These are phyloP conservation scores for Tricholauxania praeusta DNA, from an alignment of 2,888 invertebrate species.

Conservation along the genomic window DNA sequence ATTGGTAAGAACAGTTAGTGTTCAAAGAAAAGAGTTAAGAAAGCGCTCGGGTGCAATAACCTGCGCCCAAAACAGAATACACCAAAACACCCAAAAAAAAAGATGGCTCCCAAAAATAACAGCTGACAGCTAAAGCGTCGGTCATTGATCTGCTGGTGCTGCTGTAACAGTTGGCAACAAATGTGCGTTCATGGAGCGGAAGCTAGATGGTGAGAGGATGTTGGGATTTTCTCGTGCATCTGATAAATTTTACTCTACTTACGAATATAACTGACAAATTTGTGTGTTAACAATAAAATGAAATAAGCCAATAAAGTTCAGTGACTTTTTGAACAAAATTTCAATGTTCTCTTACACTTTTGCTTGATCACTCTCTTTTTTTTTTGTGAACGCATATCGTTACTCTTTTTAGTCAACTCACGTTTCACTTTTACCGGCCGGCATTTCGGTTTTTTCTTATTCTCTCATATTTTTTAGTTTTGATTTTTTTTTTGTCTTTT, in stretches of 20 bases:
- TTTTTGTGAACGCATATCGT: not conserved
- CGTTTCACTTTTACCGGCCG: constrained; percentile 48
- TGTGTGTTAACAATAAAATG: too few relatives aligned
- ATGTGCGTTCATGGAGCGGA: too few relatives aligned
- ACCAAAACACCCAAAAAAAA: constrained; percentile 12
- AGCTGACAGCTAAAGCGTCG: constrained; percentile 12
- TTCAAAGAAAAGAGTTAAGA: constrained; percentile 12
- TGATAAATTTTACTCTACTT: too few relatives aligned
- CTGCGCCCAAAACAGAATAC: constrained; percentile 5
- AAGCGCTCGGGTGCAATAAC: constrained; percentile 22
- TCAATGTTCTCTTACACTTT: not conserved
- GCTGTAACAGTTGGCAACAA: too few relatives aligned
- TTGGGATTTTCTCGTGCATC: too few relatives aligned
- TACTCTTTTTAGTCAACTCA: not conserved
- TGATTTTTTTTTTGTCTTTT: not conserved
- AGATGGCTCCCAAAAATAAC: constrained; percentile 32
- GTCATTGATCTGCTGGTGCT: too few relatives aligned
- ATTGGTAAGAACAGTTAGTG: constrained; percentile 26
- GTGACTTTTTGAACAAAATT: constrained; percentile 10
- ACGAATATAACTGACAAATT: too few relatives aligned
- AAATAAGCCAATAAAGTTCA: constrained; percentile 1
- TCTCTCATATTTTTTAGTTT: not conserved
- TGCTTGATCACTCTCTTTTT: not conserved
- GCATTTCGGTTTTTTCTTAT: constrained; percentile 23
- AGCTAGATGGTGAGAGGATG: too few relatives aligned